phyloP scores from a whole-genome alignment of 2,888 invertebrate genomes.

The Crematogaster levior region DNA sequence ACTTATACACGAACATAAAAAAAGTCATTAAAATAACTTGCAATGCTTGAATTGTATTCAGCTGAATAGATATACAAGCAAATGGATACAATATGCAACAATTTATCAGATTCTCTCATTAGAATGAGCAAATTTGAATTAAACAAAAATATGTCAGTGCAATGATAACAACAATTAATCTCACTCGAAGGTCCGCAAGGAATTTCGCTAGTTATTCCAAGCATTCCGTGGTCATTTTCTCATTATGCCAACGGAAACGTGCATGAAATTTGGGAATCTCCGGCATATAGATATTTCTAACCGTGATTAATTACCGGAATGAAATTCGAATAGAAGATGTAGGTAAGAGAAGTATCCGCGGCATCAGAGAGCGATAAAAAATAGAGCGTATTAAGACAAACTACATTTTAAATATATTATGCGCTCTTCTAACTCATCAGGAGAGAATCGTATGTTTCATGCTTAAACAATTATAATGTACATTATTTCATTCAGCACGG shows the following conservation, averaged over 20 bases:
- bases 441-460: slow-evolving; percentile 51
- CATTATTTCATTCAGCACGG: slow-evolving; percentile 55
- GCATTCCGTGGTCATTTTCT: slow-evolving; percentile 53
- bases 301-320: slow-evolving; percentile 65
- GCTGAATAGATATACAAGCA: not conserved
- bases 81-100: not conserved
- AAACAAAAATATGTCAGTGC: slow-evolving; percentile 45
- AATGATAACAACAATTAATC: slow-evolving; percentile 59
- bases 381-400: not conserved
- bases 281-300: slow-evolving; percentile 53
- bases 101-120: slow-evolving; percentile 29
- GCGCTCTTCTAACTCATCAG: not conserved
- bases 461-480: slow-evolving; percentile 47
- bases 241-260: slow-evolving; percentile 57
- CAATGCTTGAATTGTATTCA: not conserved
- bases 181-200: slow-evolving; percentile 32
- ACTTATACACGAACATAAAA: slow-evolving; percentile 40
- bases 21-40: slow-evolving; percentile 28
- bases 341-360: slow-evolving; percentile 24
- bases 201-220: slow-evolving; percentile 36
- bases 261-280: slow-evolving; percentile 56
- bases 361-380: not conserved
- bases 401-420: slow-evolving; percentile 30
- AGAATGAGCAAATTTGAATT: slow-evolving; percentile 21
- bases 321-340: slow-evolving; percentile 56